These are phyloP conservation scores for Paedocypris sp. DNA, from an alignment of 2,113 vertebrate species.

Conservation along the genomic window DNA sequence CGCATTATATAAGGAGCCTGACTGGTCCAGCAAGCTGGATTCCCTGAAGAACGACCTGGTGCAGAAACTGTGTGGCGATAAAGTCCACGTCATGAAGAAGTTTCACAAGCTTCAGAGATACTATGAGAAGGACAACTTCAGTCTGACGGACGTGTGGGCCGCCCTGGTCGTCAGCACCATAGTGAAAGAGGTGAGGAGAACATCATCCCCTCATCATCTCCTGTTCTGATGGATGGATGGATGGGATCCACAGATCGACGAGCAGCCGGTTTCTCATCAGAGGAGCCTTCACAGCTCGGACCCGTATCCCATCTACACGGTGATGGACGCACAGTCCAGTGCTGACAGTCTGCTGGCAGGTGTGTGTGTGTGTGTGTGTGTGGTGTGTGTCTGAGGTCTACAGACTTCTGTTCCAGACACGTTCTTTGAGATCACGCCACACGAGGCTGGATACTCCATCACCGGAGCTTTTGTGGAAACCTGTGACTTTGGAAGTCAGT, in stretches of 20 bases:
- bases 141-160: constrained; percentile 2
- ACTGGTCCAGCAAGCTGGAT: constrained; percentile 11
- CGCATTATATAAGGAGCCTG: background rate
- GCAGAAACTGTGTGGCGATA: background rate
- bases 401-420: background rate
- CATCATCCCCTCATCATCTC: too few relatives aligned
- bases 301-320: constrained; percentile 29
- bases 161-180: background rate
- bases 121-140: background rate
- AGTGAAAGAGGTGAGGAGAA: constrained; percentile 8
- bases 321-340: background rate
- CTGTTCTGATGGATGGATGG: too few relatives aligned
- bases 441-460: constrained; percentile 28
- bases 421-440: constrained; percentile 27
- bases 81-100: background rate
- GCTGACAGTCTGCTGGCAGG: background rate
- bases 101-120: background rate
- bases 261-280: background rate
- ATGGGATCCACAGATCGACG: constrained; percentile 10
- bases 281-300: background rate
- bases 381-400: background rate
- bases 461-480: constrained; percentile 19
- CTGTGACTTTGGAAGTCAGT: constrained; percentile 1
- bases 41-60: background rate
- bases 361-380: background rate